Conservation (phyloP, 2,888 invertebrate species). For the Lasioglossum vierecki region DNA sequence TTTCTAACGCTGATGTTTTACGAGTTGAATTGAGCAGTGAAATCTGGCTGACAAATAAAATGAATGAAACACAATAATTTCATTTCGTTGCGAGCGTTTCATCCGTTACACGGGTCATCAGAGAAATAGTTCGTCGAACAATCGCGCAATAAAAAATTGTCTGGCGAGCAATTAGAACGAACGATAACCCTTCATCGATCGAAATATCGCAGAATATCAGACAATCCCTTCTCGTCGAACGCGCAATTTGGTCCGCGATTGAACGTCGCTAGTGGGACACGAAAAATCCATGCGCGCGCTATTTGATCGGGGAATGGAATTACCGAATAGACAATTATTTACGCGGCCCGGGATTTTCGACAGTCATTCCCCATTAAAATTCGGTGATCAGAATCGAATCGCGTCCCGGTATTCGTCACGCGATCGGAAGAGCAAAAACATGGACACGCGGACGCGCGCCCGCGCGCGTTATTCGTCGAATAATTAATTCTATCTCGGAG, state of each 20-base stretch:
- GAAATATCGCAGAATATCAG: background rate
- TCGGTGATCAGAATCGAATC: background rate
- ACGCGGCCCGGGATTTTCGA: background rate
- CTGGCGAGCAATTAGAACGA: background rate
- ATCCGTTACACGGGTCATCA: background rate
- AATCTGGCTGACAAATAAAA: background rate
- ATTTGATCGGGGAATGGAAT: slow-evolving; percentile 2
- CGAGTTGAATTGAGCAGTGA: background rate
- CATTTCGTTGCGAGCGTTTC: background rate
- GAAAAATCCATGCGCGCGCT: background rate
- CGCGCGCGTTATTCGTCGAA: slow-evolving; percentile 16
- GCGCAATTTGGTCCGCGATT: background rate
- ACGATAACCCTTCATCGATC: background rate
- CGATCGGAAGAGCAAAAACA: background rate
- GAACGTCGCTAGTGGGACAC: background rate
- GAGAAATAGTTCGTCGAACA: background rate
- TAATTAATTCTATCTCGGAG: slow-evolving; percentile 44
- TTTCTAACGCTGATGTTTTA: background rate
- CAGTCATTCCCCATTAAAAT: background rate
- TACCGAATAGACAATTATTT: slow-evolving; percentile 4
- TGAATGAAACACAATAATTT: background rate
- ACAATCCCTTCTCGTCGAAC: background rate
- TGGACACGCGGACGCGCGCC: background rate
- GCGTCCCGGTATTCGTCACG: background rate
- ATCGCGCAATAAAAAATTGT: background rate